A percentile compares a stretch with the other conserved stretches of the same genome.
Evolutionary conservation across 92 coral and sea anemone genomes (phyloP).

Genomic region (Porites divaricata): DNA sequence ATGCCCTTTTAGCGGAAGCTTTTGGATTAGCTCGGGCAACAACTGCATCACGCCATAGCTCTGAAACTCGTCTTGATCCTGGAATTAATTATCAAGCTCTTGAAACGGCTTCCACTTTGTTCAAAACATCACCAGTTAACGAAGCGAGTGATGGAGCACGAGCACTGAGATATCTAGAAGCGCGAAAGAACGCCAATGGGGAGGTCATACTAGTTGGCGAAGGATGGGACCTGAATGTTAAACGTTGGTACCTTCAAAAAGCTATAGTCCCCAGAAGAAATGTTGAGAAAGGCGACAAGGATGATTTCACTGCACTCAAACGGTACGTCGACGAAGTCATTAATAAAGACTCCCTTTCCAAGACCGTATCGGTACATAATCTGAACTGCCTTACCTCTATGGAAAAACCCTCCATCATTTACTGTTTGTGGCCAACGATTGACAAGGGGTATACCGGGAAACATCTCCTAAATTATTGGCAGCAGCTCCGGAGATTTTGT

Average conservation of each 20-base stretch:
- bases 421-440: conserved; percentile 60
- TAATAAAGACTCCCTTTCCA: conserved; percentile 41
- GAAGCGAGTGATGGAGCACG: conserved; percentile 60
- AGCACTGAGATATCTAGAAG: conserved; percentile 49
- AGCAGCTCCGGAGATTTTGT: conserved; percentile 11
- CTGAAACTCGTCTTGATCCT: conserved; percentile 28
- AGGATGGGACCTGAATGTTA: conserved; percentile 51
- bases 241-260: conserved; percentile 26
- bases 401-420: conserved; percentile 22
- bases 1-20: conserved; percentile 38
- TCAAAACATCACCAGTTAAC: conserved; percentile 50
- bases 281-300: conserved; percentile 40
- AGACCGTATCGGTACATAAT: conserved; percentile 42
- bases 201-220: conserved; percentile 50
- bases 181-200: conserved; percentile 30
- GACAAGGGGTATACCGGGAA: conserved; percentile 47
- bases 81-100: conserved; percentile 39
- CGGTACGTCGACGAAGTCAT: conserved; percentile 35
- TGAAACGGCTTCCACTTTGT: conserved; percentile 12
- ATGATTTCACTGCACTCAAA: conserved; percentile 64
- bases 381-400: conserved; percentile 44
- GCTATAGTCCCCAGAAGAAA: conserved; percentile 33
- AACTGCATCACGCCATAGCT: conserved; percentile 48
- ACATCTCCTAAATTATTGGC: conserved; percentile 33
- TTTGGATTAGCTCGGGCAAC: conserved; percentile 49